Percentiles rank a stretch among this genome's conserved stretches.
Conservation (phyloP, 2,888 invertebrate genomes). For the Melieria crassipennis region DNA sequence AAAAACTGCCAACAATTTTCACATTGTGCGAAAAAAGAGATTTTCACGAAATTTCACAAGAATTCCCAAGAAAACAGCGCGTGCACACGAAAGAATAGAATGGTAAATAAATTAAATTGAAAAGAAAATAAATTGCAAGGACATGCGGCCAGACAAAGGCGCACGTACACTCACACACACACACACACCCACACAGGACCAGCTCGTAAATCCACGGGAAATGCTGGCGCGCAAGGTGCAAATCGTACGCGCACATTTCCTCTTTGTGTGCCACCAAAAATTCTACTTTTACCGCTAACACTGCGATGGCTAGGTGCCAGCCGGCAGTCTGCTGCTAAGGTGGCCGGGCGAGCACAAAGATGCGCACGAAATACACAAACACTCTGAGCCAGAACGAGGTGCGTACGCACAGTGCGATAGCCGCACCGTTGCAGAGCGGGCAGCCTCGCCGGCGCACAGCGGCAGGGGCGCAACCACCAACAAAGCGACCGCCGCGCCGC, state of each 20-base stretch:
- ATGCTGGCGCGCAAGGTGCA: conserved; percentile 47
- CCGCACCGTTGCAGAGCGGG: too few species aligned
- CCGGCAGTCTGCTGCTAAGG: too few species aligned
- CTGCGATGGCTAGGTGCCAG: neutral
- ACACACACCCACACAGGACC: neutral
- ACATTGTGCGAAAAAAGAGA: conserved; percentile 3
- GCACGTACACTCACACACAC: neutral
- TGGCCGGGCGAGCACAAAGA: conserved; percentile 7
- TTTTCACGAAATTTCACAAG: conserved; percentile 30
- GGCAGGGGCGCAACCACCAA: conserved; percentile 8
- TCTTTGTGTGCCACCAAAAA: conserved; percentile 12
- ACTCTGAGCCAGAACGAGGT: conserved; percentile 12
- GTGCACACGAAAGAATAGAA: neutral
- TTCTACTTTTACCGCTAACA: conserved; percentile 45
- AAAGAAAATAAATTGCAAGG: neutral
- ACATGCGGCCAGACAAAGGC: neutral
- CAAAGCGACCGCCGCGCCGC: conserved; percentile 3
- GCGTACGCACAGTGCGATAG: too few species aligned
- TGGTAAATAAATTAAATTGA: neutral
- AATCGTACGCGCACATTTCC: conserved; percentile 12
- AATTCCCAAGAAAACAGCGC: conserved; percentile 1
- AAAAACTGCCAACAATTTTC: too few species aligned
- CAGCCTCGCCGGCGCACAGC: neutral
- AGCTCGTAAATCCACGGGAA: too few species aligned
- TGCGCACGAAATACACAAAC: conserved; percentile 13